Evolutionary conservation across 2,888 invertebrate species (phyloP).

Genomic region (Nemurella pictetii): DNA sequence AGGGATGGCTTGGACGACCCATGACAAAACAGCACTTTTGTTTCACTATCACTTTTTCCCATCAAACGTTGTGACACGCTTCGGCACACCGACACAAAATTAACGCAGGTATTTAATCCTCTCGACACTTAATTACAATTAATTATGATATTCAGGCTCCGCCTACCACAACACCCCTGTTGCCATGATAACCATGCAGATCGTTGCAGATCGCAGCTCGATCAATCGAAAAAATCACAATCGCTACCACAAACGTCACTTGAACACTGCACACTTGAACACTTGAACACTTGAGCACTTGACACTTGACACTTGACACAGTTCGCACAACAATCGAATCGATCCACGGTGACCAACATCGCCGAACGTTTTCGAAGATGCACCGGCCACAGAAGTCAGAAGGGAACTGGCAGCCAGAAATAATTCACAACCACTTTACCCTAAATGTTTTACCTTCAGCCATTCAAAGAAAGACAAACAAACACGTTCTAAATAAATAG

Average conservation of each 20-base stretch:
- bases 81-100: not conserved
- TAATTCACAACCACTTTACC: slow-evolving; percentile 24
- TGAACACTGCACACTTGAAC: too few relatives aligned
- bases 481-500: slow-evolving; percentile 30
- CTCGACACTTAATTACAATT: slow-evolving; percentile 19
- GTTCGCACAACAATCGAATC: not conserved
- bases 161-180: slow-evolving; percentile 27
- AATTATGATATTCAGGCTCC: slow-evolving; percentile 23
- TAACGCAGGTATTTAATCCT: not conserved
- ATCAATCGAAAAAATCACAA: not conserved
- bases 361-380: not conserved
- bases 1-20: not conserved
- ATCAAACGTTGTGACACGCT: not conserved
- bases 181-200: slow-evolving; percentile 1
- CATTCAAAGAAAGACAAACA: slow-evolving; percentile 32
- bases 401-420: slow-evolving; percentile 13
- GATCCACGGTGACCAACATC: not conserved
- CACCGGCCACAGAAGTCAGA: not conserved
- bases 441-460: slow-evolving; percentile 5
- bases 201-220: not conserved
- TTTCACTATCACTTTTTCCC: not conserved
- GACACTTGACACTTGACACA: too few relatives aligned
- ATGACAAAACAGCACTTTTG: not conserved
- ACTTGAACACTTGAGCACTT: not conserved
- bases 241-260: not conserved